phyloP scores from a whole-genome alignment of 1,140 invertebrate genomes.

The Theocolax elegans region DNA sequence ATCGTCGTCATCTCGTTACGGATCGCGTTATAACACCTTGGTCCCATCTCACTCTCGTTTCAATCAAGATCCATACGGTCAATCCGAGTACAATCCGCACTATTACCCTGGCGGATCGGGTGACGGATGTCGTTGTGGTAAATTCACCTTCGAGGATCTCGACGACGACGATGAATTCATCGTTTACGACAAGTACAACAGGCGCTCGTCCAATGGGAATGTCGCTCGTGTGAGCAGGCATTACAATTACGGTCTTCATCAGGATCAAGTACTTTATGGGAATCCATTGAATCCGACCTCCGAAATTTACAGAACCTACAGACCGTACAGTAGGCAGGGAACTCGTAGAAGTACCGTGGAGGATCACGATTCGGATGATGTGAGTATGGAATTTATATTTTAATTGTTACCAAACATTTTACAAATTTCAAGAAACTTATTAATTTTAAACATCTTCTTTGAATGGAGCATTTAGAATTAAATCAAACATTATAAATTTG shows the following conservation, averaged over 20 bases:
- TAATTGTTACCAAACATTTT: too few relatives aligned
- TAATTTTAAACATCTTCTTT: too few relatives aligned
- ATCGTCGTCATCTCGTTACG: too few relatives aligned
- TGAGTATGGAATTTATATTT: too few relatives aligned
- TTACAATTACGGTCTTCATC: not conserved
- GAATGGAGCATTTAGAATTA: too few relatives aligned
- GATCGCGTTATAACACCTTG: too few relatives aligned
- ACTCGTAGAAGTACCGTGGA: too few relatives aligned
- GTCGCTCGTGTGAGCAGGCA: not conserved
- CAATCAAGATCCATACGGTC: not conserved
- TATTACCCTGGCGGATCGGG: not conserved
- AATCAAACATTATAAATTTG: too few relatives aligned
- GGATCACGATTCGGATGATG: not conserved
- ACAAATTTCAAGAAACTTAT: too few relatives aligned
- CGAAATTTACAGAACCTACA: constrained; percentile 1
- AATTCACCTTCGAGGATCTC: not conserved
- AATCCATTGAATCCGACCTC: not conserved
- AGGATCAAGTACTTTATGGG: too few relatives aligned
- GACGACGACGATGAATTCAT: not conserved
- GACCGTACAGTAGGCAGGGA: not conserved
- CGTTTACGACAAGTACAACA: not conserved
- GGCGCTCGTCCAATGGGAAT: not conserved
- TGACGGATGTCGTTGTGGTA: not conserved
- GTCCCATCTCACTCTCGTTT: not conserved
- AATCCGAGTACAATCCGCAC: not conserved